Percentiles rank a stretch among this genome's conserved stretches.
These are phyloP conservation scores for Ctenosaura bakeri DNA, from an alignment of 2,797 vertebrate species.

Conservation along the genomic window DNA sequence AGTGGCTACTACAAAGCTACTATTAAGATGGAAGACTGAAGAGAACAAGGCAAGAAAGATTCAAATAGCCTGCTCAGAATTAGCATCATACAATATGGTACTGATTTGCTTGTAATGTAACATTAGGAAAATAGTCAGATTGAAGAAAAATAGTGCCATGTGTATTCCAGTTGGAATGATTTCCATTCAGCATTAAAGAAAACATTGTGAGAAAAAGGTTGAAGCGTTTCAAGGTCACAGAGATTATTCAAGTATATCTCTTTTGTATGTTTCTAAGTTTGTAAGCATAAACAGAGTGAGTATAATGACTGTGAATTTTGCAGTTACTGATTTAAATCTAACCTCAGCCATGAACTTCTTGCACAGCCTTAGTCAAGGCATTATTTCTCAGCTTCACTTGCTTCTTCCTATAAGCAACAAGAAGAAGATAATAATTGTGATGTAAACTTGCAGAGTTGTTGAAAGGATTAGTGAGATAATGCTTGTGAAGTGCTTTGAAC, in stretches of 20 bases:
- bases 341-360: background rate
- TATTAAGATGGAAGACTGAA: background rate
- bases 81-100: background rate
- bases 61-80: background rate
- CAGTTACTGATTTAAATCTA: background rate
- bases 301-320: background rate
- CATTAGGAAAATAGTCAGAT: background rate
- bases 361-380: background rate
- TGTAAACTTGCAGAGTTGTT: background rate
- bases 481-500: background rate
- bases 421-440: background rate
- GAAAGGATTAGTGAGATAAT: constrained; percentile 2
- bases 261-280: background rate
- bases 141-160: background rate
- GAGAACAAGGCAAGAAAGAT: background rate
- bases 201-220: background rate
- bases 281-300: background rate
- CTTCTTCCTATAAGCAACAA: background rate
- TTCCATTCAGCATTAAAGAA: background rate
- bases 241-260: background rate
- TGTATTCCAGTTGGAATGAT: background rate
- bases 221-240: background rate
- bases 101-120: background rate
- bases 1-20: background rate
- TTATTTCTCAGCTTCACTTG: background rate